Evolutionary conservation across 2,888 invertebrate genomes (phyloP).

Genomic region (Buathra laborator): DNA sequence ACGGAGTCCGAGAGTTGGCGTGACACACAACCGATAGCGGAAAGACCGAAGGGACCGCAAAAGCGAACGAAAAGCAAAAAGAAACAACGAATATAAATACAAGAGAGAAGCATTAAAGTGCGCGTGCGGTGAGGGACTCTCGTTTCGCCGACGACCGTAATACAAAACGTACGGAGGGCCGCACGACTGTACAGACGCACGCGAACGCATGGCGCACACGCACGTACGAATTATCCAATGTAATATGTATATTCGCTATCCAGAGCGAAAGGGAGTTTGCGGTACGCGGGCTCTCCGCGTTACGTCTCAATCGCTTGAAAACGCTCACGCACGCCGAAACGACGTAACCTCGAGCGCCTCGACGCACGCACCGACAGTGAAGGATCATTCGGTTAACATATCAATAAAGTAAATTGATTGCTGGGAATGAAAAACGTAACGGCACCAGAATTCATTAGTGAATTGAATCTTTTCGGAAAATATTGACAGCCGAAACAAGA

Average conservation of each 20-base stretch:
- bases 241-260: slow-evolving; percentile 68
- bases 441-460: too few species aligned
- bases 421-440: neutral
- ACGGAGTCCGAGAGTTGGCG: slow-evolving; percentile 60
- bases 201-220: slow-evolving; percentile 63
- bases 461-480: too few species aligned
- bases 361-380: slow-evolving; percentile 46
- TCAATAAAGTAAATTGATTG: slow-evolving; percentile 47
- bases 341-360: slow-evolving; percentile 3
- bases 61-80: slow-evolving; percentile 46
- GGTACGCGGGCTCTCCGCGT: slow-evolving; percentile 34
- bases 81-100: slow-evolving; percentile 10
- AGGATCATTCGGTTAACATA: slow-evolving; percentile 18
- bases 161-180: slow-evolving; percentile 17
- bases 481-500: too few species aligned
- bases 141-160: slow-evolving; percentile 54
- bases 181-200: slow-evolving; percentile 32
- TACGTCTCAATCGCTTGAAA: slow-evolving; percentile 64
- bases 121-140: slow-evolving; percentile 61
- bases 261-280: slow-evolving; percentile 62
- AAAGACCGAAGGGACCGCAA: slow-evolving; percentile 24
- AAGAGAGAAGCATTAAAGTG: slow-evolving; percentile 57
- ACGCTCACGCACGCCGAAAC: slow-evolving; percentile 58
- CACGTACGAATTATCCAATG: slow-evolving; percentile 69
- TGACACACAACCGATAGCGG: slow-evolving; percentile 36